Evolutionary conservation across 2,888 invertebrate species (phyloP), one percentile per base, ranked within the genome.

Genomic region (Ennomos quercinarius): DNA sequence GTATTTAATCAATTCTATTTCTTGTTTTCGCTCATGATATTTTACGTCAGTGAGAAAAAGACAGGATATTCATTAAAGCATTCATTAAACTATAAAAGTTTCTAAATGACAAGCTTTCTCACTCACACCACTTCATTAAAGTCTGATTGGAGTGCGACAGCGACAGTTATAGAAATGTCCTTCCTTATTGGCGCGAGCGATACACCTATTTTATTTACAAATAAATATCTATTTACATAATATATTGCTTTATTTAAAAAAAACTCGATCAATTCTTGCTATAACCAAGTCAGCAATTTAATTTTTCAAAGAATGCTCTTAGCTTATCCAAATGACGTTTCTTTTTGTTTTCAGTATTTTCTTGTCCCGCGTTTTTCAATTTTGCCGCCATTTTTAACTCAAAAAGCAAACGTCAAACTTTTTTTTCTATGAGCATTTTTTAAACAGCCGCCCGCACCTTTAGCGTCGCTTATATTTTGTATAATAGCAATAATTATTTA

Each of bases 401-500:
- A 12, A 35, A 34, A 34, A 34, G 13, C 8, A 43, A 43, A 17
- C 9, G 41, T 41, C 13, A 13, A 9, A 9, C 37, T 10, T 41
- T 37, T 44, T 17, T 51, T 47, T 10, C 39, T 56, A 44, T 47
- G 41, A 46, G n/a, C 47, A 57, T 59, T 55, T 27, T 27, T 2
- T 45, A 46, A 49, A 27, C 60, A 56, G 61, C 56, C 61, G n/a
- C n/a, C n/a, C n/a, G n/a, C 53, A 47, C 11, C 35, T 46, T 50
- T 61, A 49, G n/a, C 43, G 41, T 80, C 70, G 73, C 73, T 74
- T 79, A 73, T 73, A 73, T 73, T 76, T 73, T 75, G 70, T 74
- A 71, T 67, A 69, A 73, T 72, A 76, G 77, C 71, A 71, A 77
- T 85, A 84, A 83, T 85, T 86, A 84, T 83, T 85, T 86, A 87